Base-by-base conservation (phyloP, 2,797 vertebrate species). In the Psittacula derbiana region DNA sequence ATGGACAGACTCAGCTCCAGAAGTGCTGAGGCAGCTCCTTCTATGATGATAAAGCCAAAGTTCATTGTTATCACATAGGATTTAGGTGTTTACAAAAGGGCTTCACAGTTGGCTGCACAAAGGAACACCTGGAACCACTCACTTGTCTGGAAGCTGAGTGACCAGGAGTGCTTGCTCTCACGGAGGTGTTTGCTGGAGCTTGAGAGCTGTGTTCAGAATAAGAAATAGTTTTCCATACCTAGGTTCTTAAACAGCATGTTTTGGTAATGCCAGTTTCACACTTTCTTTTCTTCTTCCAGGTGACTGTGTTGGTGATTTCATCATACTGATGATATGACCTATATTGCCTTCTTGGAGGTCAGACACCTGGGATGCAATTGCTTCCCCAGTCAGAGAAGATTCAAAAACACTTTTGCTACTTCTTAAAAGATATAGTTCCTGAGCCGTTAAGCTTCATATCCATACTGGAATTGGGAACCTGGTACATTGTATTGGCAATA, bases 171-270 rank as follows among this genome's bases (percentile, higher is more conserved):
- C 55, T 58, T 36, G 23, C n/a, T 36, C 23, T 36, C 33, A 58
- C 36, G 33, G 10, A 58, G 7, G 33, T 11, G 2, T 33, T 58
- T 36, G 23, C n/a, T 57, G 55, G 55, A 33, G n/a, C 33, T 36
- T 18, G 52, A 78, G 15, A 86, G 15, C 15, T 44, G 30, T 43
- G 4, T 50, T 80, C 21, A 66, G 44, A 33, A 28, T 3, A 83
- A 36, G 41, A n/a, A 53, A 73, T 2, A 1, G 2, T 82, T 91
- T 89, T 72, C 13, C 16, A 31, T 25, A 31, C 4, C 10, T 28
- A 6, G 1, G 0, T 40, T 52, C 55, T 70, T 58, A 46, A 70
- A 72, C 12, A 11, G 2, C 0, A 0, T 31, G 11, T 13, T 79
- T 72, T 43, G 2, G 15, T 69, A 46, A 65, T 70, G 30, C 27